Evolutionary conservation across 2,797 vertebrate genomes (phyloP).

Genomic region (Coendou prehensilis): DNA sequence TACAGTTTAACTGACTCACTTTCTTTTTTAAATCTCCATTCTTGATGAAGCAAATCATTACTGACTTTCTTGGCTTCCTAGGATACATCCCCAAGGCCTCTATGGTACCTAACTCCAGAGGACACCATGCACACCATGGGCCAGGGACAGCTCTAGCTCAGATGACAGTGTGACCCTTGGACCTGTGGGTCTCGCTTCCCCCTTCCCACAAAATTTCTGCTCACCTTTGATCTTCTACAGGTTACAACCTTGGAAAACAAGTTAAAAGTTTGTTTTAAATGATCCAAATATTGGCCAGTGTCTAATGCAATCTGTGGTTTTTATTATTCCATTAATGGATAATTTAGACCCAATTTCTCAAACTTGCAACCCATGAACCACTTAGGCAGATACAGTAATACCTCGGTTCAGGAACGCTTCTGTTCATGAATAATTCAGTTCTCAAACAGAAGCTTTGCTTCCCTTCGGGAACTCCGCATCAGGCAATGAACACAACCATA

Average conservation of each 20-base stretch:
- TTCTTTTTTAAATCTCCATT: not conserved
- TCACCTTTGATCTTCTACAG: not conserved
- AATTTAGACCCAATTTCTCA: not conserved
- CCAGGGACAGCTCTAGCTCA: not conserved
- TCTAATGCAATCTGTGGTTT: not conserved
- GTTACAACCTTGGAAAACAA: not conserved
- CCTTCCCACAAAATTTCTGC: not conserved
- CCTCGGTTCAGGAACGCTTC: not conserved
- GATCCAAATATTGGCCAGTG: not conserved
- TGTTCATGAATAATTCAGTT: not conserved
- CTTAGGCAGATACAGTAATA: not conserved
- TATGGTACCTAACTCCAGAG: not conserved
- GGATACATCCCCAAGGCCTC: not conserved
- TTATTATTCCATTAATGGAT: not conserved
- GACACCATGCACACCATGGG: rapidly evolving
- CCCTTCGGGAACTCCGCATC: not conserved
- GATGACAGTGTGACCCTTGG: not conserved
- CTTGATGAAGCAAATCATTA: not conserved
- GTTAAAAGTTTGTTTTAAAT: not conserved
- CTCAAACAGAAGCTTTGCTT: not conserved
- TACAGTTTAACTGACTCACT: not conserved
- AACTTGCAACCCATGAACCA: not conserved
- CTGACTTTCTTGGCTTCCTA: not conserved
- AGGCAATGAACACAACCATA: not conserved
- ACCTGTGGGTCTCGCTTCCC: not conserved